These are phyloP conservation scores for Lordiphosa fenestrarum DNA, from an alignment of 2,888 invertebrate species.

Conservation along the genomic window DNA sequence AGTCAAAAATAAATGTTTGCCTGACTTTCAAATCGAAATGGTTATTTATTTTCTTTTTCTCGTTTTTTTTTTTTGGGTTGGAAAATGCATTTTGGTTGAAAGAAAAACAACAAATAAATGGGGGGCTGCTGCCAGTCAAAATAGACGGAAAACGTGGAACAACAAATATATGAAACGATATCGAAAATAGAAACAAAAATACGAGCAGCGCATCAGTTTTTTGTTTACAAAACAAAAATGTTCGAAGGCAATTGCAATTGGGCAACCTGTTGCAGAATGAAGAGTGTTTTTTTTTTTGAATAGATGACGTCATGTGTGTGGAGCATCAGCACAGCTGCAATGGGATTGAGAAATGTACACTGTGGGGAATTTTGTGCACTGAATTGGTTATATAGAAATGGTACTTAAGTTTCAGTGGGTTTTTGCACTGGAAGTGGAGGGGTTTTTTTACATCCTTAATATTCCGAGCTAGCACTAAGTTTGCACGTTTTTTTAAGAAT, in stretches of 20 bases:
- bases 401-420: too few species aligned
- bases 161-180: constrained; percentile 31
- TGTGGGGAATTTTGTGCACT: constrained; percentile 16
- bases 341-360: constrained; percentile 53
- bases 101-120: constrained; percentile 39
- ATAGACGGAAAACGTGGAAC: constrained; percentile 26
- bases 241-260: constrained; percentile 42
- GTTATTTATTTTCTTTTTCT: constrained; percentile 9
- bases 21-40: constrained; percentile 12
- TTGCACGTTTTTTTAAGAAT: too few species aligned
- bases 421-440: too few species aligned
- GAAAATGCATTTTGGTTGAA: constrained; percentile 34
- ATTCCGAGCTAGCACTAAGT: too few species aligned
- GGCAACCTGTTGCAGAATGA: constrained; percentile 49
- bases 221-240: constrained; percentile 20
- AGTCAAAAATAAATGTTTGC: constrained; percentile 21
- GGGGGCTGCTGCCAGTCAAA: constrained; percentile 29
- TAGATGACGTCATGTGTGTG: constrained; percentile 24
- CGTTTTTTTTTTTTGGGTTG: neutral
- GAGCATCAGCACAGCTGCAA: constrained; percentile 39
- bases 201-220: constrained; percentile 20
- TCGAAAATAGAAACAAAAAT: constrained; percentile 26
- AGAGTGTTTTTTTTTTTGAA: constrained; percentile 5
- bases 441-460: too few species aligned
- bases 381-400: too few species aligned